Evolutionary conservation across 2,888 invertebrate genomes (phyloP).

Genomic region (Dromius quadrimaculatus): DNA sequence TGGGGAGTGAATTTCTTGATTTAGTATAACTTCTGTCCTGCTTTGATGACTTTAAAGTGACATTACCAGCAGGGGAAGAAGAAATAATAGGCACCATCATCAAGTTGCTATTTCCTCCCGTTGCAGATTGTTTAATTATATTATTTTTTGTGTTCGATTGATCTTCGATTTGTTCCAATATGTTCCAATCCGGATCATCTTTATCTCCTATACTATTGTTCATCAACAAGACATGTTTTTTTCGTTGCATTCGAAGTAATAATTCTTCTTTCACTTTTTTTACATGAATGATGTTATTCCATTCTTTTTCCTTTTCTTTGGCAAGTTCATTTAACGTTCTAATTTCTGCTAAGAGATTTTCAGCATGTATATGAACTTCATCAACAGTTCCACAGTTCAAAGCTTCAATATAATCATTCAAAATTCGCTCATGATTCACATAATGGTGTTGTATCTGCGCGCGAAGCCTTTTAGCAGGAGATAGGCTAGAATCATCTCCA

Average conservation of each 20-base stretch:
- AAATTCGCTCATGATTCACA: slow-evolving; percentile 70
- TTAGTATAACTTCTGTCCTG: slow-evolving; percentile 32
- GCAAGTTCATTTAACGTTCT: slow-evolving; percentile 80
- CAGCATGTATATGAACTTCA: slow-evolving; percentile 74
- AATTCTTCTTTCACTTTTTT: slow-evolving; percentile 89
- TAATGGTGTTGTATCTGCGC: slow-evolving; percentile 63
- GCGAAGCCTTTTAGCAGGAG: slow-evolving; percentile 62
- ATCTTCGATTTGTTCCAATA: slow-evolving; percentile 55
- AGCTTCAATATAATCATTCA: slow-evolving; percentile 75
- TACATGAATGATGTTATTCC: slow-evolving; percentile 85
- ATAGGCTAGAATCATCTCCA: slow-evolving; percentile 57
- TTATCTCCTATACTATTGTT: slow-evolving; percentile 55
- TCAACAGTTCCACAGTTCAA: slow-evolving; percentile 73
- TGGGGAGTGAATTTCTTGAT: slow-evolving; percentile 54
- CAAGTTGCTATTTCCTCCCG: slow-evolving; percentile 57
- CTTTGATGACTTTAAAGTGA: slow-evolving; percentile 25
- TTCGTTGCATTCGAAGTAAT: slow-evolving; percentile 76
- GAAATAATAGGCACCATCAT: slow-evolving; percentile 54
- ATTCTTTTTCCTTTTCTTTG: slow-evolving; percentile 85
- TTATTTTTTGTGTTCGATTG: slow-evolving; percentile 43
- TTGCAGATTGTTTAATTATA: slow-evolving; percentile 49
- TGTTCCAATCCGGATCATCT: slow-evolving; percentile 55
- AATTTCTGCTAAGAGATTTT: slow-evolving; percentile 76
- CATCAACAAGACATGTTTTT: slow-evolving; percentile 72
- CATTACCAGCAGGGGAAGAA: slow-evolving; percentile 52